Conservation (phyloP, 1,140 invertebrate genomes). For the Heliconius congener region DNA sequence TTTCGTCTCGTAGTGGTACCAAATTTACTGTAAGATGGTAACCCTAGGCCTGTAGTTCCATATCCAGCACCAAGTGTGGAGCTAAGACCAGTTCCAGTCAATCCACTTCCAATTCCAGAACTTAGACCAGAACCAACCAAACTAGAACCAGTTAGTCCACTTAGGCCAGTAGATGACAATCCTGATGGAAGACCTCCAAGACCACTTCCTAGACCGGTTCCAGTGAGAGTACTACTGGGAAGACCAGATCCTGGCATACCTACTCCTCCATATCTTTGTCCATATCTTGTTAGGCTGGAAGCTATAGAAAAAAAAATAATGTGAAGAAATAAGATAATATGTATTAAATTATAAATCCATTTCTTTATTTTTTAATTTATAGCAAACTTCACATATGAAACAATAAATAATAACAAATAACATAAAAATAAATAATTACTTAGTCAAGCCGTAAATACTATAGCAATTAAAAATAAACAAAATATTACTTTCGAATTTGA, state of each 20-base stretch:
- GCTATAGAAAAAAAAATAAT: conserved; percentile 48
- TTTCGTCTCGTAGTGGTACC: conserved; percentile 83
- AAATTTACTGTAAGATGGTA: conserved; percentile 73
- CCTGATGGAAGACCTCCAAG: conserved; percentile 65
- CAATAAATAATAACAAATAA: no score
- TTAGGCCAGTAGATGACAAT: conserved; percentile 65
- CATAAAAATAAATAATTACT: no score
- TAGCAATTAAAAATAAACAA: no score
- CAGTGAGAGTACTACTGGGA: conserved; percentile 30
- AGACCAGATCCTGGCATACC: conserved; percentile 68
- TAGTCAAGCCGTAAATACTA: no score
- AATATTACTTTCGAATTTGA: no score
- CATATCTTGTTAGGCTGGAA: conserved; percentile 69
- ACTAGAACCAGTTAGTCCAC: conserved; percentile 69
- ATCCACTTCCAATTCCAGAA: conserved; percentile 63
- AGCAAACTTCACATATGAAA: no score
- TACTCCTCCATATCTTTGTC: conserved; percentile 70
- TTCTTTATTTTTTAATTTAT: no score
- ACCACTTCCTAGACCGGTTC: conserved; percentile 52
- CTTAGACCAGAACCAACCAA: conserved; percentile 68
- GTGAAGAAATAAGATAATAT: background rate
- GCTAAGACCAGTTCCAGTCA: conserved; percentile 62
- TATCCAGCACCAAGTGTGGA: conserved; percentile 80
- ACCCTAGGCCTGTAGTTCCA: conserved; percentile 77
- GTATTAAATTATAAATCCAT: no score